phyloP scores from a whole-genome alignment of 2,888 invertebrate genomes.

The Microctonus aethiopoides region DNA sequence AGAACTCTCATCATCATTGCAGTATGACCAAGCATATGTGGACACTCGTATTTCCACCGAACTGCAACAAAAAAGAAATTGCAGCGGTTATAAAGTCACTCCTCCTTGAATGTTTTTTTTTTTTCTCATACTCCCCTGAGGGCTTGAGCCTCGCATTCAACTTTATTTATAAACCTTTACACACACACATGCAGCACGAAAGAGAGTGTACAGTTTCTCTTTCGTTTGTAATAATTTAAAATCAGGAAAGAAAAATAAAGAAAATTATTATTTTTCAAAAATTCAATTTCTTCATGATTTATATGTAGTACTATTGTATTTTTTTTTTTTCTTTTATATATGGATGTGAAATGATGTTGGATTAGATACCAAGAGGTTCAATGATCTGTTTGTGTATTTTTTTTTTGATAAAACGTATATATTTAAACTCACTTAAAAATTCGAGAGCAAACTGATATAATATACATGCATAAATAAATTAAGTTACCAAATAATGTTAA shows the following conservation, averaged over 20 bases:
- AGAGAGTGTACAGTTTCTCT: conserved; percentile 24
- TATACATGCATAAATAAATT: background rate
- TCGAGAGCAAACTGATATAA: background rate
- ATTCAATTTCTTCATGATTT: too few relatives aligned
- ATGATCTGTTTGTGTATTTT: too few relatives aligned
- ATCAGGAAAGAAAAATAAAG: background rate
- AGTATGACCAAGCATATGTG: too few relatives aligned
- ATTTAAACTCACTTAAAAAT: background rate
- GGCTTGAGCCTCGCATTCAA: background rate
- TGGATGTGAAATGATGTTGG: too few relatives aligned
- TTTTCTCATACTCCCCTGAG: background rate
- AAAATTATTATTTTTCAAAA: background rate
- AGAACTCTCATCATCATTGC: background rate
- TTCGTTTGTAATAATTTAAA: conserved; percentile 4
- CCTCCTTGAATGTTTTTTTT: background rate
- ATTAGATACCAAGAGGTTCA: too few relatives aligned
- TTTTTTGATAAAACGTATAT: background rate
- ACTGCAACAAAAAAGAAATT: conserved; percentile 2
- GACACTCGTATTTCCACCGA: background rate
- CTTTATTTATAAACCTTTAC: background rate
- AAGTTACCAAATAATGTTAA: conserved; percentile 33
- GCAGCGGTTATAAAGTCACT: conserved; percentile 10
- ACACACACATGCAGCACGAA: background rate
- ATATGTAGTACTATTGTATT: too few relatives aligned
- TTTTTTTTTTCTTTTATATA: too few relatives aligned